Evolutionary conservation across 2,113 vertebrate genomes (phyloP), one percentile per base, ranked within the genome.

Genomic region (Phrynosoma platyrhinos): DNA sequence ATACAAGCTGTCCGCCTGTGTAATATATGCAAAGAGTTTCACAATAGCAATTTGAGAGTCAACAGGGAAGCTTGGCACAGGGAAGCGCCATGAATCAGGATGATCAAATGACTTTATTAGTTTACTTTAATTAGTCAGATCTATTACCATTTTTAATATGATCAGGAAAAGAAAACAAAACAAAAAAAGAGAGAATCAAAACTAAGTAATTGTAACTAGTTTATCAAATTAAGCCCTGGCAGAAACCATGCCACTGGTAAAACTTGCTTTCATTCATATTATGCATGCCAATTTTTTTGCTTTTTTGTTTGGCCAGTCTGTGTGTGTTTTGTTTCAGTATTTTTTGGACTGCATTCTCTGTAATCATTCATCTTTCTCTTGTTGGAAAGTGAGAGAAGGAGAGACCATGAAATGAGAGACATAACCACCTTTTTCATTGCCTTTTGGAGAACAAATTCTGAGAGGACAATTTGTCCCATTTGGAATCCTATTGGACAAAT

Each of bases 101-200:
- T 97, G 96, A 97, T 97, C 97, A 97, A 97, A 97, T 94, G 96
- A 96, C 95, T 97, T 97, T 97, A 97, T 97, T 97, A 97, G 95
- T 95, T 96, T 95, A 77, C 78, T 96, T 97, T 97, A 97, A 97
- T 97, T 97, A 97, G 96, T 95, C 92, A 97, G 95, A 97, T 97
- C 95, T 96, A 95, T 97, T 97, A 96, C 95, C 90, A 93, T 96
- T 89, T 96, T 95, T 95, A 96, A 96, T 94, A 95, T 95, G 94
- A 95, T 94, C 94, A 92, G 81, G 88, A 93, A 95, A 95, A 87
- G 68, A 81, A 62, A 47, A 64, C 13, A 3, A 62, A 9, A 77
- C 18, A 52, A 1, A 47, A 47, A 62, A 14, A 52, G 6, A 7
- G 30, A n/a, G 8, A 62, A 0, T 40, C 36, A 86, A 94, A 95